Base-by-base conservation (phyloP, 2,113 vertebrate species). In the Struthidea cinerea region DNA sequence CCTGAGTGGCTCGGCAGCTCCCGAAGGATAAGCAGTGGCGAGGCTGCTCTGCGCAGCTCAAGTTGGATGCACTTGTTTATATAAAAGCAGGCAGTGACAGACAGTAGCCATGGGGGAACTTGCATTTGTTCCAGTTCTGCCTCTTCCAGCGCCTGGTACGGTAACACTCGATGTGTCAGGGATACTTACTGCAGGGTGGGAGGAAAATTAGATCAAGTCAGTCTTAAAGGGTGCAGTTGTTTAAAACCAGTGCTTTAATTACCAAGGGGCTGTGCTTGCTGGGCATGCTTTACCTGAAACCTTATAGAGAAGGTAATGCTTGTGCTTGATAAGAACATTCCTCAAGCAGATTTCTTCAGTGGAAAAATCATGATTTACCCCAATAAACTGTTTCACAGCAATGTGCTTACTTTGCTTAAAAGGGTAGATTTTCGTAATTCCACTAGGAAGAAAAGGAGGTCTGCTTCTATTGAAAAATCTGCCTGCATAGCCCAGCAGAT, bases 101-200 rank as follows among this genome's bases (percentile, higher is more conserved):
- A 95, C 92, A 96, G 91, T 95, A 94, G 95, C 96, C 95, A 90
- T 90, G 75, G 95, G 94, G 91, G 63, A 94, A 76, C 93, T 95
- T 86, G 67, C 82, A 86, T 92, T 90, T 97, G 94, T 92, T 96
- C 95, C 87, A 93, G 90, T 97, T 97, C 93, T 97, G 95, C 96
- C 96, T 93, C 87, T 96, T 95, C 88, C 73, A 91, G 93, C 1
- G 22, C 71, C 90, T 76, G 53, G 35, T 93, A 44, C 3, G 47
- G 74, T 88, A 85, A 89, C 11, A 4, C 69, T 90, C 53, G 46
- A 41, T 97, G 95, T 97, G 95, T 97, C 95, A 95, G 89, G 90
- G 95, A 94, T 93, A 82, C 88, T 95, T 94, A 94, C 61, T 65
- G 71, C 88, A 68, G 86, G 83, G 26, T 74, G 67, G 65, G 61